These are phyloP conservation scores for Calephelis virginiensis DNA, from an alignment of 1,140 invertebrate species.

Conservation along the genomic window DNA sequence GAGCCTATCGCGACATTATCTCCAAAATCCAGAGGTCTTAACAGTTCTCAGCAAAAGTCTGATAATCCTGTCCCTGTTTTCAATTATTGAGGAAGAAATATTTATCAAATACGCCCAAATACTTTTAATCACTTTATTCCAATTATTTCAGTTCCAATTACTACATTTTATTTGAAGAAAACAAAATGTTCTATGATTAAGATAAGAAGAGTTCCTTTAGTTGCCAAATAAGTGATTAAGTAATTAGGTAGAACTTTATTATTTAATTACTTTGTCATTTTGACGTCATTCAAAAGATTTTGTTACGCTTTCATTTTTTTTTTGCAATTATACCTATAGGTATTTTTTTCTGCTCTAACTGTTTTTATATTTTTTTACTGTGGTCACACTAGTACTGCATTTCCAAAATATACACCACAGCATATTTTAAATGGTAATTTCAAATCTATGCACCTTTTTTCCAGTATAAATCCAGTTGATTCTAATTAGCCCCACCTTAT, in stretches of 20 bases:
- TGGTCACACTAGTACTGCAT: background rate
- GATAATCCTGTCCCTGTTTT: too few relatives aligned
- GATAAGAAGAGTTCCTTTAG: background rate
- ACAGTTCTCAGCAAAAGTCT: too few relatives aligned
- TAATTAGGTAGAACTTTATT: too few relatives aligned
- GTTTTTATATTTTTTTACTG: conserved; percentile 5
- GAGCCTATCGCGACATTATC: conserved; percentile 4
- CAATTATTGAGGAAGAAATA: too few relatives aligned
- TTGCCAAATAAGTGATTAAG: conserved; percentile 1
- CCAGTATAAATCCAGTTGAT: too few relatives aligned
- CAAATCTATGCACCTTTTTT: background rate
- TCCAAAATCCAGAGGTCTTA: background rate
- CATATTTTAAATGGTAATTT: conserved; percentile 1
- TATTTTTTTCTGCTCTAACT: background rate
- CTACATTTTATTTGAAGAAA: background rate
- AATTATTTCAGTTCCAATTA: too few relatives aligned
- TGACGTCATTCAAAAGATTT: conserved; percentile 3
- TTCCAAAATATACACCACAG: conserved; percentile 4
- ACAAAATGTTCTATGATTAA: conserved; percentile 5
- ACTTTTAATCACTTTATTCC: too few relatives aligned
- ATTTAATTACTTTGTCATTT: background rate
- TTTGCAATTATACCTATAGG: too few relatives aligned
- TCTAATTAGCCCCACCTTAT: too few relatives aligned
- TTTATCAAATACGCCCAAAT: too few relatives aligned
- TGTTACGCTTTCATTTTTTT: background rate